phyloP scores from a whole-genome alignment of 35 echinoderm and acorn worm genomes.

The Apostichopus parvimensis region DNA sequence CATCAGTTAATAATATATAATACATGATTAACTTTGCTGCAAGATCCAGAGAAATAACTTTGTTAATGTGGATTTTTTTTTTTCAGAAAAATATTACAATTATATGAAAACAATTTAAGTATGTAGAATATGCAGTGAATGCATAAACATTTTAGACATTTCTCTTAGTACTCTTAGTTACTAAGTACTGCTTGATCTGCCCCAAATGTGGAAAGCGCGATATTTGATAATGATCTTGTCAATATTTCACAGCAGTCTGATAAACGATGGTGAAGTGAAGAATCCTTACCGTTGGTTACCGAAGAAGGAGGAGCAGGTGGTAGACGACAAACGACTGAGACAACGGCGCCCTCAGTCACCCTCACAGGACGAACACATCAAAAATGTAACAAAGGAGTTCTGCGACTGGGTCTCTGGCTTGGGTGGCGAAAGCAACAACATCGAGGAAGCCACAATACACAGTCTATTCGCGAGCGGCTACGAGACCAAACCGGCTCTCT shows the following conservation, averaged over 20 bases:
- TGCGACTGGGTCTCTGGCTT: conserved; percentile 91
- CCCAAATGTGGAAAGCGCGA: too few relatives aligned
- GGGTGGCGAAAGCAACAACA: conserved; percentile 94
- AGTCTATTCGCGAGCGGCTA: conserved; percentile 99
- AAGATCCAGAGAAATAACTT: too few relatives aligned
- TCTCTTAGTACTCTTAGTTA: too few relatives aligned
- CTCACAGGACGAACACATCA: conserved; percentile 97
- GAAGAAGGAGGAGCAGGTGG: conserved; percentile 87
- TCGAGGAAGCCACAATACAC: conserved; percentile 96
- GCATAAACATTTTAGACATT: neutral
- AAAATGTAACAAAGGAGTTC: conserved; percentile 94
- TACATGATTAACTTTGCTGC: too few relatives aligned
- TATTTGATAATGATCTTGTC: neutral
- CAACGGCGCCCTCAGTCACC: conserved; percentile 82
- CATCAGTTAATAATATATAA: too few relatives aligned
- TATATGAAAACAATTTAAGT: too few relatives aligned
- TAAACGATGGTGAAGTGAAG: conserved; percentile 30
- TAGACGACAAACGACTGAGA: conserved; percentile 71
- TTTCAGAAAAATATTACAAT: too few relatives aligned
- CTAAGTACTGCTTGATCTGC: too few relatives aligned
- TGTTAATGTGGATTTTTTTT: too few relatives aligned
- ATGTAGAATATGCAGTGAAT: neutral
- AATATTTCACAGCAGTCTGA: conserved; percentile 48
- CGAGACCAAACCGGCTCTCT: conserved; percentile 95
- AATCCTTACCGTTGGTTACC: conserved; percentile 97